These are phyloP conservation scores for Dryococelus australis DNA, from an alignment of 2,888 invertebrate species.

Conservation along the genomic window DNA sequence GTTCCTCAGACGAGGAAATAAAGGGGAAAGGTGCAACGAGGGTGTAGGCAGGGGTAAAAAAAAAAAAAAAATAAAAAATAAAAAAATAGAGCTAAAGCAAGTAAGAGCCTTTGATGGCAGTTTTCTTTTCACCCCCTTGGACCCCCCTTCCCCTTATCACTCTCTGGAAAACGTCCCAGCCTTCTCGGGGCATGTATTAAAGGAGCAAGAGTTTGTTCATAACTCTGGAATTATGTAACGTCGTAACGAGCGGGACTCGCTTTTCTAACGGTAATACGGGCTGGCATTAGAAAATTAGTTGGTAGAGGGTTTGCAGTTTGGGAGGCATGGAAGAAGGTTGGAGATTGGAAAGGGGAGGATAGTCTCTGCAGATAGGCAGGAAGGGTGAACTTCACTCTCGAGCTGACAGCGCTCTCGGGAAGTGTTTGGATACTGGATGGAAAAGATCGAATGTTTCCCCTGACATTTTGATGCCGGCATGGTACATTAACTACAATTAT, in stretches of 20 bases:
- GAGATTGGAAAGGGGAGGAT: neutral
- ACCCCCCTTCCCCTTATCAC: neutral
- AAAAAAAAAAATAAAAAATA: too few relatives aligned
- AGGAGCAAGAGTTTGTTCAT: constrained; percentile 26
- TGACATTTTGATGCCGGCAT: too few relatives aligned
- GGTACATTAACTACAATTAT: too few relatives aligned
- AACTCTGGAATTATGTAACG: constrained; percentile 26
- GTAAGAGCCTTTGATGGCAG: constrained; percentile 16
- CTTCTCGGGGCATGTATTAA: neutral
- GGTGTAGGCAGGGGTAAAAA: neutral
- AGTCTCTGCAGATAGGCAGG: neutral
- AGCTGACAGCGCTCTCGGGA: neutral
- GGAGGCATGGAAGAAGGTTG: neutral
- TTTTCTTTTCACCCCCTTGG: constrained; percentile 1
- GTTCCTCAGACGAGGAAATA: constrained; percentile 13
- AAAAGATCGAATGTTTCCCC: neutral
- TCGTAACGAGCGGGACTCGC: constrained; percentile 17
- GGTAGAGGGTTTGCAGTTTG: neutral
- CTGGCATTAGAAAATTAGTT: constrained; percentile 27
- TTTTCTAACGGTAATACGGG: constrained; percentile 19
- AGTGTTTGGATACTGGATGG: neutral
- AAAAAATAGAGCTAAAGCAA: neutral
- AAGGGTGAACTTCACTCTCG: neutral
- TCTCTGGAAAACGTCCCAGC: neutral
- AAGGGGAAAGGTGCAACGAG: constrained; percentile 16